phyloP scores from a whole-genome alignment of 2,113 vertebrate species.

The Callipepla californica region DNA sequence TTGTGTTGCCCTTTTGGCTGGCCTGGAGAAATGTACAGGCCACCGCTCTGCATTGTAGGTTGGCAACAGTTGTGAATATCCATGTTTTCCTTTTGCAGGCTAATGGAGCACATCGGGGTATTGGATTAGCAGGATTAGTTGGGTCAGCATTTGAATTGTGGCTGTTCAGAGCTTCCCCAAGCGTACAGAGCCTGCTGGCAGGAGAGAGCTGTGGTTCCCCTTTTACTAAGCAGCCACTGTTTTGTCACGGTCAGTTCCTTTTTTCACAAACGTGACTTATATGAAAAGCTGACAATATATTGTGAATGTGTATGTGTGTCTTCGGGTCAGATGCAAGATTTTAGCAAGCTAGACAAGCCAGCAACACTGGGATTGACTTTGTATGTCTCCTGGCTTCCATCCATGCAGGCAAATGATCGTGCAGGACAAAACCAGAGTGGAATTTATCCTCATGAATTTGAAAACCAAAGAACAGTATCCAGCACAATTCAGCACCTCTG shows the following conservation, averaged over 20 bases:
- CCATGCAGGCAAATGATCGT: neutral
- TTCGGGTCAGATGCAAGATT: neutral
- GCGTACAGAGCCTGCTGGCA: neutral
- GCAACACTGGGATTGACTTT: neutral
- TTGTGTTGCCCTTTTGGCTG: neutral
- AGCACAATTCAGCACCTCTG: neutral
- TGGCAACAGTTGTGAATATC: neutral
- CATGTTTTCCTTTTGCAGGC: neutral
- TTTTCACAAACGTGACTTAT: neutral
- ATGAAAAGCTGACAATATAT: neutral
- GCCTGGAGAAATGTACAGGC: neutral
- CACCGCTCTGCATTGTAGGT: fast-evolving
- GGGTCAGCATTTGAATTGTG: neutral
- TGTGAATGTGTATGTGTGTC: fast-evolving
- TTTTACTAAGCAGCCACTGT: neutral
- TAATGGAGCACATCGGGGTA: neutral
- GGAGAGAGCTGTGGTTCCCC: neutral
- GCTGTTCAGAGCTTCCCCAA: neutral
- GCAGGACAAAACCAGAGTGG: neutral
- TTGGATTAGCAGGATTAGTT: conserved; percentile 5
- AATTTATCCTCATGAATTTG: neutral
- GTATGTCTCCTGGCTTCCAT: neutral
- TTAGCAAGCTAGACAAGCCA: neutral
- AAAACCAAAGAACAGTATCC: neutral
- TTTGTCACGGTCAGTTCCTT: neutral